These are phyloP conservation scores for Coelopa pilipes DNA, from an alignment of 2,888 invertebrate genomes.

Conservation along the genomic window DNA sequence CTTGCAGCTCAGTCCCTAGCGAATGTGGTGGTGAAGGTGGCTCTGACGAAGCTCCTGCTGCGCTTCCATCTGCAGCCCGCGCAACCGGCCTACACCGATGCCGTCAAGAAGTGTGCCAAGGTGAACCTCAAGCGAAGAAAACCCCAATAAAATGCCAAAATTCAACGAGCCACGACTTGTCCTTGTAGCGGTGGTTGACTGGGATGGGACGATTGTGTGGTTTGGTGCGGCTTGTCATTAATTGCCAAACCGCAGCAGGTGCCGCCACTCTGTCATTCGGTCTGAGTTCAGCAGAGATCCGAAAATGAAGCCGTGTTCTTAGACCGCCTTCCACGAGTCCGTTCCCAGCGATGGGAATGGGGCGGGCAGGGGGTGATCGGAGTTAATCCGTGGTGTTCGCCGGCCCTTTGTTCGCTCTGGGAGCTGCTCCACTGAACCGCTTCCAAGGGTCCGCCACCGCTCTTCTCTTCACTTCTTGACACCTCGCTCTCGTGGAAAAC, in stretches of 20 bases:
- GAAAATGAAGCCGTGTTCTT: slow-evolving; percentile 31
- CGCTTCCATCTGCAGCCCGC: slow-evolving; percentile 55
- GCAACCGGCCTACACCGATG: not conserved
- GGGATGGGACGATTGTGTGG: no score
- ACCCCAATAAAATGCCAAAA: not conserved
- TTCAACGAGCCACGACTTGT: not conserved
- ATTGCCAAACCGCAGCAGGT: not conserved
- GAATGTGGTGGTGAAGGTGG: slow-evolving; percentile 60
- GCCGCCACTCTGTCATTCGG: not conserved
- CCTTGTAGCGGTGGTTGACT: not conserved
- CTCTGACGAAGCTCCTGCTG: slow-evolving; percentile 56
- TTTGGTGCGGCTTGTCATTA: not conserved
- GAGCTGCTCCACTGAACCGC: slow-evolving; percentile 30
- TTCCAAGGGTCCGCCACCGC: slow-evolving; percentile 9
- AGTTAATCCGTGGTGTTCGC: not conserved
- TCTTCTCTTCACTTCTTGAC: not conserved
- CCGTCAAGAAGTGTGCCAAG: slow-evolving; percentile 5
- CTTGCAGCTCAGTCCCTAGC: slow-evolving; percentile 59
- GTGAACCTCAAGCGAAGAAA: slow-evolving; percentile 22
- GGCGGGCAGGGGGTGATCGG: no score
- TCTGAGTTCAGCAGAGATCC: slow-evolving; percentile 24
- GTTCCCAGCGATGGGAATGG: not conserved
- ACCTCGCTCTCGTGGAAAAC: not conserved
- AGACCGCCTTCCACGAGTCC: not conserved
- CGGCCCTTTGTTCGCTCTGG: slow-evolving; percentile 17